Conservation (phyloP, 30 jellyfish, hydroid and myxozoan species). For the Cassiopea xamachana region DNA sequence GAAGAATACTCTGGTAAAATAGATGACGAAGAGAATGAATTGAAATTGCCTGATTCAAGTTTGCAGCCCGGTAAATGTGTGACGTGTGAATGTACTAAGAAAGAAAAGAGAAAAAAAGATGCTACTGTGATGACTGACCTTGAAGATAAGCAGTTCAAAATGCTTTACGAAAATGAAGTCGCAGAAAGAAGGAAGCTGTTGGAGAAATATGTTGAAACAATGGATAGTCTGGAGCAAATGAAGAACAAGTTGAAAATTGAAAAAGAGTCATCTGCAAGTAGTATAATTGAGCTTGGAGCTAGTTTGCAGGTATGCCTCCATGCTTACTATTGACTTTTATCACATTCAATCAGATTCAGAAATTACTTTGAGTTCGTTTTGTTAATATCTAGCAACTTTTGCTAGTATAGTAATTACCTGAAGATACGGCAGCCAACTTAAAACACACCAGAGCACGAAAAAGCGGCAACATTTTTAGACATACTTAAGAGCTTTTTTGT, state of each 20-base stretch:
- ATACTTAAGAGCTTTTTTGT: too few relatives aligned
- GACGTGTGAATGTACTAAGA: background rate
- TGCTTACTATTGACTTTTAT: background rate
- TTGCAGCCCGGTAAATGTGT: background rate
- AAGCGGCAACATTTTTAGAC: too few relatives aligned
- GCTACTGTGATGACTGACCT: conserved; percentile 46
- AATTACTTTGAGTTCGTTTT: too few relatives aligned
- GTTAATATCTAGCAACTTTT: too few relatives aligned
- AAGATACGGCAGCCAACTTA: too few relatives aligned
- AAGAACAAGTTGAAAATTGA: conserved; percentile 26
- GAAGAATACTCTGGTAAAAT: background rate
- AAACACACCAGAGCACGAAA: too few relatives aligned
- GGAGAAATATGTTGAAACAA: conserved; percentile 21
- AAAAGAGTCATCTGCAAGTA: conserved; percentile 31
- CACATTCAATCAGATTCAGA: too few relatives aligned
- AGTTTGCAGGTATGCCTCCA: conserved; percentile 46
- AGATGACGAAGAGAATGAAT: background rate
- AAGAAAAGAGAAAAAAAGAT: background rate
- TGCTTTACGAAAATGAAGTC: conserved; percentile 26
- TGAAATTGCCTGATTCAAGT: background rate
- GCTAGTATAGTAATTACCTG: too few relatives aligned
- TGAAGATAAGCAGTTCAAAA: conserved; percentile 4
- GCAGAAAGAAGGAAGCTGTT: conserved; percentile 15
- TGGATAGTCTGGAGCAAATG: conserved; percentile 33
- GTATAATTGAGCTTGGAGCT: conserved; percentile 33